Conservation (phyloP, 2,113 vertebrate genomes). For the Seriola quinqueradiata region DNA sequence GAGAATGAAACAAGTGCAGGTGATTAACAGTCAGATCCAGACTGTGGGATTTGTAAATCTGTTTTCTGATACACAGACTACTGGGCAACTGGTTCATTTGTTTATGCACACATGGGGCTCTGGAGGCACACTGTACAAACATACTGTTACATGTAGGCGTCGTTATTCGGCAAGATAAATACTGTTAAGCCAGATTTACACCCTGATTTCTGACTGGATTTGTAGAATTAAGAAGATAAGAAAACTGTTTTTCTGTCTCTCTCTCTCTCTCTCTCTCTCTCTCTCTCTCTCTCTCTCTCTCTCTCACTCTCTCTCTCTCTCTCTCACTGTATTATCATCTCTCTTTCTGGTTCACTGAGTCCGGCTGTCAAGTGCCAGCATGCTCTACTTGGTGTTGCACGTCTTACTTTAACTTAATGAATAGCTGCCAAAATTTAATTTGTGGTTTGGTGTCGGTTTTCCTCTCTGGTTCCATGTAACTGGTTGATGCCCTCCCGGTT, state of each 20-base stretch:
- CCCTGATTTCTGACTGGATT: background rate
- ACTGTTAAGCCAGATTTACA: background rate
- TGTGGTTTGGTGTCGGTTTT: constrained; percentile 30
- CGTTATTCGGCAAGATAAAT: background rate
- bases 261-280: background rate
- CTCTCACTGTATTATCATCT: background rate
- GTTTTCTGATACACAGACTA: background rate
- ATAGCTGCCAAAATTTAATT: constrained; percentile 37
- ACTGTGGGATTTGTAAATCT: background rate
- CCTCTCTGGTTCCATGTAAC: background rate
- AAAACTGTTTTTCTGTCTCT: background rate
- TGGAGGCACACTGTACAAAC: background rate
- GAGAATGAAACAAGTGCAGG: background rate
- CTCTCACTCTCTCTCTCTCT: too few species aligned
- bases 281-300: background rate
- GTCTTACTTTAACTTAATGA: constrained; percentile 18
- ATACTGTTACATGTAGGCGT: background rate
- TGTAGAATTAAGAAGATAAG: background rate
- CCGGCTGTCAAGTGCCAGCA: constrained; percentile 25
- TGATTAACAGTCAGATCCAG: background rate
- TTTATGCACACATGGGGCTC: background rate
- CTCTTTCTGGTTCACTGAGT: background rate
- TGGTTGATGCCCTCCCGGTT: constrained; percentile 5
- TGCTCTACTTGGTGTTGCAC: background rate
- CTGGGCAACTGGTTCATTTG: constrained; percentile 1